Conservation (phyloP, 2,888 invertebrate genomes). For the Corbicula japonica region DNA sequence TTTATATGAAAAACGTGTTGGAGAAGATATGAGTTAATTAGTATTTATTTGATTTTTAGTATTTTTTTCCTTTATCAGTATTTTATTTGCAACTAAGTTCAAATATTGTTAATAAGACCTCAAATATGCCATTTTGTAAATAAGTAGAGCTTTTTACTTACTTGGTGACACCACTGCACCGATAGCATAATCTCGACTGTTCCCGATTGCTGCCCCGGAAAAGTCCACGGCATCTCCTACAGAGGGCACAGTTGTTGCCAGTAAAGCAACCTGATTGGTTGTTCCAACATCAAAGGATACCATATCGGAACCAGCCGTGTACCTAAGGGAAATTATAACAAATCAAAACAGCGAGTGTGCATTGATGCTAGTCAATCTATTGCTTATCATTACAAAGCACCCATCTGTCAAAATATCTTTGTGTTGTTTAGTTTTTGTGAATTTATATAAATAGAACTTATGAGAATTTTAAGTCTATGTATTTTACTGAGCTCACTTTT, state of each 20-base stretch:
- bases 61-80: not conserved
- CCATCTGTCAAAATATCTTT: not conserved
- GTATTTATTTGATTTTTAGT: not conserved
- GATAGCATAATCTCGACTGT: constrained; percentile 44
- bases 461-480: not conserved
- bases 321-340: constrained; percentile 19
- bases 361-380: not conserved
- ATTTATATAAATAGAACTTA: not conserved
- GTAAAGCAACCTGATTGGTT: not conserved
- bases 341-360: not conserved
- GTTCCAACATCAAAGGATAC: constrained; percentile 33
- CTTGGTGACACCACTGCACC: constrained; percentile 38
- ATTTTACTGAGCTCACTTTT: not conserved
- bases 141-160: constrained; percentile 11
- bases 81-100: not conserved
- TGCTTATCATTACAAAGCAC: not conserved
- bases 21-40: not conserved
- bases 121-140: not conserved
- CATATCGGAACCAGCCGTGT: constrained; percentile 32
- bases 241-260: not conserved
- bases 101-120: not conserved
- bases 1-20: not conserved
- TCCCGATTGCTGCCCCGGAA: constrained; percentile 6
- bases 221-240: constrained; percentile 34
- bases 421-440: not conserved